These are phyloP conservation scores for Epistrophe grossulariae DNA, from an alignment of 2,888 invertebrate genomes.

Conservation along the genomic window DNA sequence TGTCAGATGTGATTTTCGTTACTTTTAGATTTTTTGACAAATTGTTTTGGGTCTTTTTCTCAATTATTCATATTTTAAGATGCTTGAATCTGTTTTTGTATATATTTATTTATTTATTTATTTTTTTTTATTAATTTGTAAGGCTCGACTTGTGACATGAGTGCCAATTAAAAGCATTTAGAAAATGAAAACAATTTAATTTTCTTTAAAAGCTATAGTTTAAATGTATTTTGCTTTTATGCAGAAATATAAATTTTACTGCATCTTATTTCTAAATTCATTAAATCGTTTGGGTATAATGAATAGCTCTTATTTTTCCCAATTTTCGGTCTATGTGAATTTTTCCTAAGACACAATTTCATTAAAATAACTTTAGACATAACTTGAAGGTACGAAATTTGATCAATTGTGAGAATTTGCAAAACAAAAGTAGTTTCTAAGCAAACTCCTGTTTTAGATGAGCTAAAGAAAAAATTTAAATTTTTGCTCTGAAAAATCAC, in stretches of 20 bases:
- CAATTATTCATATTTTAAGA: constrained; percentile 20
- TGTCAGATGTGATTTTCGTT: constrained; percentile 48
- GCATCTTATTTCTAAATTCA: neutral
- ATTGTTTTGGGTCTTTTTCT: constrained; percentile 31
- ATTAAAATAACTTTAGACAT: too few species aligned
- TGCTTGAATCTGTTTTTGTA: neutral
- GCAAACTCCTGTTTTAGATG: too few species aligned
- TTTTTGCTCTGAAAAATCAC: too few species aligned
- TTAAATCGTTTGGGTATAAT: neutral
- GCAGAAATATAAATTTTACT: too few species aligned
- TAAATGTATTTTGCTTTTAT: too few species aligned
- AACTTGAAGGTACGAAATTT: too few species aligned
- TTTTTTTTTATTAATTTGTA: neutral
- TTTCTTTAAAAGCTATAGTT: neutral
- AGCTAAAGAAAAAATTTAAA: too few species aligned
- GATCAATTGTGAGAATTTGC: too few species aligned
- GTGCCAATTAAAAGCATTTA: neutral
- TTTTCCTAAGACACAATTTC: too few species aligned
- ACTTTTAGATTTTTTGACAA: constrained; percentile 19
- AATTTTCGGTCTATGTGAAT: too few species aligned
- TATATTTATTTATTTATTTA: neutral
- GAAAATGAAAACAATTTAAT: neutral
- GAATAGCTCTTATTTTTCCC: neutral
- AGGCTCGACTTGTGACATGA: neutral
- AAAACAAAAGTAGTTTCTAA: too few species aligned